Conservation (phyloP, 2,113 vertebrate species). For the Micronycteris hirsuta region DNA sequence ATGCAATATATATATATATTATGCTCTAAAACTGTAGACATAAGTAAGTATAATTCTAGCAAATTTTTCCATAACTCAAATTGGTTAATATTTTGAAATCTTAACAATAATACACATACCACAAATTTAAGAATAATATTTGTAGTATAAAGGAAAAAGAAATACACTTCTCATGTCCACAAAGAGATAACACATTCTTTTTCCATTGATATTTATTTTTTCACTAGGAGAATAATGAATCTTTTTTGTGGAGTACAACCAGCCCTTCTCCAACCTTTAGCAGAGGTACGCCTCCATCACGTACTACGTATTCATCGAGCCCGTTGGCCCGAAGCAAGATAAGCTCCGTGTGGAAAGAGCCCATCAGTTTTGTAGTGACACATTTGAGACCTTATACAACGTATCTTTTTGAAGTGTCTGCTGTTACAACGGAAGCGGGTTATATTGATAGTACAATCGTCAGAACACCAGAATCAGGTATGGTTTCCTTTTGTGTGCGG, state of each 20-base stretch:
- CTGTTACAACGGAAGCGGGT: slow-evolving; percentile 93
- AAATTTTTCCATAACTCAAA: not conserved
- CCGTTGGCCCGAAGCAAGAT: slow-evolving; percentile 79
- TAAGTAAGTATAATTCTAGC: not conserved
- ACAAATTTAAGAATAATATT: not conserved
- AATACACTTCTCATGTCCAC: not conserved
- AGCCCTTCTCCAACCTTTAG: slow-evolving; percentile 84
- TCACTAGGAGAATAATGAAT: slow-evolving; percentile 92
- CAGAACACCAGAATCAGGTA: slow-evolving; percentile 95
- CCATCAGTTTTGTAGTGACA: slow-evolving; percentile 90
- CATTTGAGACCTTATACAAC: slow-evolving; percentile 92
- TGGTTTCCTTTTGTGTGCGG: not conserved
- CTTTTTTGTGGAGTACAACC: slow-evolving; percentile 91
- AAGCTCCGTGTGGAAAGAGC: slow-evolving; percentile 90
- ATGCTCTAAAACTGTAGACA: not conserved
- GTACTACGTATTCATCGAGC: slow-evolving; percentile 73
- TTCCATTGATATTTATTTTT: not conserved
- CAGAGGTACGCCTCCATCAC: slow-evolving; percentile 79
- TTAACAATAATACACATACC: not conserved
- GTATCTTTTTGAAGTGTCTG: slow-evolving; percentile 98
- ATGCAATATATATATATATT: not conserved
- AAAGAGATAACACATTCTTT: not conserved
- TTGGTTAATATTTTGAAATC: not conserved
- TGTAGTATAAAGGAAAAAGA: not conserved
- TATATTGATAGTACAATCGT: slow-evolving; percentile 95